Evolutionary conservation across 1,140 invertebrate genomes (phyloP).

Genomic region (Philopotamus ludificatus): DNA sequence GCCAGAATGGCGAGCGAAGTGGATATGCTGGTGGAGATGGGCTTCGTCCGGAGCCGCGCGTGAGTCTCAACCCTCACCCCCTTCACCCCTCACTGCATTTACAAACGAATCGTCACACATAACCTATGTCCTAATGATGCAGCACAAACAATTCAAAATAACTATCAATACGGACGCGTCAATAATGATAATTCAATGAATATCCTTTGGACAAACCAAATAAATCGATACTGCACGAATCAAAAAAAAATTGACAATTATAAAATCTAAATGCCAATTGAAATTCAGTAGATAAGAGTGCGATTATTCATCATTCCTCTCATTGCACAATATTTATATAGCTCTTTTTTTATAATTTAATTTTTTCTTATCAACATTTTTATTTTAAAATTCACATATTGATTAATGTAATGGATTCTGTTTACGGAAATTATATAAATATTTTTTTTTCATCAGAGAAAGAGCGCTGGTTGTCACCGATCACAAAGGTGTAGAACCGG

Average conservation of each 20-base stretch:
- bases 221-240: no score
- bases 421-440: conserved; percentile 6
- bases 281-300: not conserved
- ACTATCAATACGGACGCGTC: no score
- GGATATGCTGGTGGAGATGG: conserved; percentile 83
- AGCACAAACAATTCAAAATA: no score
- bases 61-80: no score
- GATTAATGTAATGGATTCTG: no score
- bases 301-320: not conserved
- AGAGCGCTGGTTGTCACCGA: conserved; percentile 78
- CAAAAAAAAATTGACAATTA: no score
- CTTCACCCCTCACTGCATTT: no score
- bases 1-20: conserved; percentile 58
- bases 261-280: not conserved
- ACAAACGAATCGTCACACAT: no score
- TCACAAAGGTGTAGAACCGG: conserved; percentile 81
- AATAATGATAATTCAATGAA: no score
- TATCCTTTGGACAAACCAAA: no score
- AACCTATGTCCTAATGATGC: no score
- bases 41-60: conserved; percentile 78
- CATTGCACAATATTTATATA: not conserved
- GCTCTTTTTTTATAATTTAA: conserved; percentile 6
- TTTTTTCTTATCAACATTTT: not conserved
- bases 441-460: conserved; percentile 61
- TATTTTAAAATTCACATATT: no score